Evolutionary conservation across 2,113 vertebrate genomes (phyloP).

Genomic region (Illadopsis cleaveri): DNA sequence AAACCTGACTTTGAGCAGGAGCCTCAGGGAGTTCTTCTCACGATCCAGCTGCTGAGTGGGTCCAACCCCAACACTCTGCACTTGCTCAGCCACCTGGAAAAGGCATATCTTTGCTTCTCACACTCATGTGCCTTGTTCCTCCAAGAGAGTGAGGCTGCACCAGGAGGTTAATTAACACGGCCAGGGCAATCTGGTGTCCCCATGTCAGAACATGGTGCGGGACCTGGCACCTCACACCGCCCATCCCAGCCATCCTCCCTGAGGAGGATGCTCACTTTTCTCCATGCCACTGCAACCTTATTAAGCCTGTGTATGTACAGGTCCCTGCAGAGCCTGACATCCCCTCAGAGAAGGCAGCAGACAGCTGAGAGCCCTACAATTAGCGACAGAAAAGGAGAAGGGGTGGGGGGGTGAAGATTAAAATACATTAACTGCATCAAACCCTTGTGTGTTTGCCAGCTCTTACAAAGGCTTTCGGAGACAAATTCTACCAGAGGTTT

Average conservation of each 20-base stretch:
- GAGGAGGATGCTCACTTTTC: slow-evolving; percentile 24
- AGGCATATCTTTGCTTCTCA: not conserved
- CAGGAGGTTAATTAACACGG: not conserved
- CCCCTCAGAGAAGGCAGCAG: not conserved
- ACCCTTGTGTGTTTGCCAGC: slow-evolving; percentile 75
- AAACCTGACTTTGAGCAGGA: not conserved
- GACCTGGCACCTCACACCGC: accelerated
- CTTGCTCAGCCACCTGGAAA: not conserved
- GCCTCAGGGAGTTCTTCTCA: not conserved
- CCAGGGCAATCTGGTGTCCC: accelerated
- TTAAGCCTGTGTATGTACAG: not conserved
- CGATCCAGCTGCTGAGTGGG: not conserved
- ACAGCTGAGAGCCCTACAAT: slow-evolving; percentile 56
- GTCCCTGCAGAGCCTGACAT: slow-evolving; percentile 26
- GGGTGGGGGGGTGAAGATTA: slow-evolving; percentile 38
- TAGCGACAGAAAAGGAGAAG: slow-evolving; percentile 41
- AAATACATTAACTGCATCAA: slow-evolving; percentile 71
- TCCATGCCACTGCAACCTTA: not conserved
- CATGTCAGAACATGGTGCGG: accelerated
- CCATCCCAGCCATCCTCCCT: not conserved
- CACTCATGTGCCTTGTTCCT: not conserved
- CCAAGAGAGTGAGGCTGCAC: not conserved
- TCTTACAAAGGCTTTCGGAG: slow-evolving; percentile 75
- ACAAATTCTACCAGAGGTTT: slow-evolving; percentile 76
- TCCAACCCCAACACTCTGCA: not conserved